Conservation (phyloP, 2,797 vertebrate species). For the Centropyge bicolor region DNA sequence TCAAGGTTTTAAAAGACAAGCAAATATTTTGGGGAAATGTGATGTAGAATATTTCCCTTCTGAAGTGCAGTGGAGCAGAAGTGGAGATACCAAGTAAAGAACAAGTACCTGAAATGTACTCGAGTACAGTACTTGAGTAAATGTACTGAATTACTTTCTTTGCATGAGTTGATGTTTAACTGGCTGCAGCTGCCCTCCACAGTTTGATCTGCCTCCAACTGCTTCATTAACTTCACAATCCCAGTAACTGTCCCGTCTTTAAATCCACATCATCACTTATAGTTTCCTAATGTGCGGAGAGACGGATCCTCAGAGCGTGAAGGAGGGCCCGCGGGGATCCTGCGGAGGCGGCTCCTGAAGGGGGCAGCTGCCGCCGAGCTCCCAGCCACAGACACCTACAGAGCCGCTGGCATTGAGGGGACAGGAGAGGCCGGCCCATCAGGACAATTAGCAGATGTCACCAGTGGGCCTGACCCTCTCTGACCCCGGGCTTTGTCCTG, state of each 20-base stretch:
- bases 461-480: conserved; percentile 76
- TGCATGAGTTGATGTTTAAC: not conserved
- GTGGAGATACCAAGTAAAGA: too few relatives aligned
- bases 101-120: not conserved
- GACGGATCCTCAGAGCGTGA: not conserved
- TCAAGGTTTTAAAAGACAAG: too few relatives aligned
- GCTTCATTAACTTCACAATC: conserved; percentile 46
- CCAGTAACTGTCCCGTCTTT: conserved; percentile 50
- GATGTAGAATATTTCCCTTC: not conserved
- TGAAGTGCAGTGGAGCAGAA: not conserved
- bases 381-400: conserved; percentile 65
- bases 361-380: conserved; percentile 73
- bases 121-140: not conserved
- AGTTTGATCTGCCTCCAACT: conserved; percentile 12
- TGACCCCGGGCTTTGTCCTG: conserved; percentile 77
- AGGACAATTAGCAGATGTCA: conserved; percentile 88
- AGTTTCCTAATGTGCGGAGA: conserved; percentile 32
- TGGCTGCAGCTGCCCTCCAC: not conserved
- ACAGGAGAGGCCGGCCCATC: conserved; percentile 68
- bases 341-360: conserved; percentile 48
- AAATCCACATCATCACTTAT: conserved; percentile 56
- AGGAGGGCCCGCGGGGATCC: conserved; percentile 29
- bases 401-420: conserved; percentile 67
- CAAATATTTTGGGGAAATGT: too few relatives aligned
- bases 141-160: not conserved